phyloP scores from a whole-genome alignment of 2,113 vertebrate genomes.

The Macaca mulatta region DNA sequence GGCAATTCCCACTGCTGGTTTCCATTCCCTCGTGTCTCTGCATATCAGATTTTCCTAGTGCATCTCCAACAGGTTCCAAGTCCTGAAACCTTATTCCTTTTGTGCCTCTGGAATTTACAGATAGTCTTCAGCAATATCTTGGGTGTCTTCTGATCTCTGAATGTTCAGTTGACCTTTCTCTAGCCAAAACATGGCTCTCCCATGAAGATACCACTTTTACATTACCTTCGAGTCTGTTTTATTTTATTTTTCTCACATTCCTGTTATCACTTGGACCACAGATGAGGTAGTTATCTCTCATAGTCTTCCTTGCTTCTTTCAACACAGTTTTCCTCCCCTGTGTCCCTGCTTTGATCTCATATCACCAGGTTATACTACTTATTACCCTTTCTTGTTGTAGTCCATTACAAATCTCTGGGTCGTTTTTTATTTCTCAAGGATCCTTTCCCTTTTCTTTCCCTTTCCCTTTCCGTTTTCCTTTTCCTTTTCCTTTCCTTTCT shows the following conservation, averaged over 20 bases:
- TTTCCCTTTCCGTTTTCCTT: too few relatives aligned
- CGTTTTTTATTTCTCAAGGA: background rate
- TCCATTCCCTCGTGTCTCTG: background rate
- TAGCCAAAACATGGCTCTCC: background rate
- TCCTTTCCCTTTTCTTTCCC: too few relatives aligned
- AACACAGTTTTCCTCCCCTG: background rate
- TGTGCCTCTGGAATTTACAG: background rate
- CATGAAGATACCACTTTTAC: background rate
- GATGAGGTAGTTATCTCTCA: background rate
- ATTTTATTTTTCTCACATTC: background rate
- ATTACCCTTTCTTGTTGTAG: background rate
- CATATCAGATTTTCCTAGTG: background rate
- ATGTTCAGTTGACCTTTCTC: background rate
- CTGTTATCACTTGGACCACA: background rate
- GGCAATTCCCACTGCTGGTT: background rate
- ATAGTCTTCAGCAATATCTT: background rate
- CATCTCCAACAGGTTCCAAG: background rate
- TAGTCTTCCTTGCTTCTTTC: background rate
- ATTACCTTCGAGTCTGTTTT: background rate
- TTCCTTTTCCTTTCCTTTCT: too few relatives aligned
- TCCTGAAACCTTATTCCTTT: background rate
- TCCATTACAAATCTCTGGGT: background rate
- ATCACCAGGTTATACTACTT: background rate
- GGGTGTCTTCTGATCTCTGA: background rate
- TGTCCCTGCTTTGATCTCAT: background rate